These are phyloP conservation scores for Sebastiscus tertius DNA, from an alignment of 2,797 vertebrate genomes.

Conservation along the genomic window DNA sequence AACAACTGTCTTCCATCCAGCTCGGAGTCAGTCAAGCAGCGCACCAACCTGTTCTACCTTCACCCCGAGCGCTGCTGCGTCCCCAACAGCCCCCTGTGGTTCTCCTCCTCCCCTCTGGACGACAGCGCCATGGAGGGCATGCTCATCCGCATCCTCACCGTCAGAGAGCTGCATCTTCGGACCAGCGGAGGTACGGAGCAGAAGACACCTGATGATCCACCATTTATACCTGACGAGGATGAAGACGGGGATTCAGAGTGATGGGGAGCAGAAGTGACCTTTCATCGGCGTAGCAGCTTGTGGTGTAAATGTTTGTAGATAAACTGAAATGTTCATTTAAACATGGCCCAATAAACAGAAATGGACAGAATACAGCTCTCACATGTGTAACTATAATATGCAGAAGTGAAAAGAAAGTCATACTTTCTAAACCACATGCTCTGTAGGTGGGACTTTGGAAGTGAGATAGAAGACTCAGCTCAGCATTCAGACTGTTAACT, in stretches of 20 bases:
- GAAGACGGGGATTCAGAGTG: slow-evolving; percentile 64
- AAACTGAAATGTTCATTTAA: slow-evolving; percentile 20
- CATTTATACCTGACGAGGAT: slow-evolving; percentile 40
- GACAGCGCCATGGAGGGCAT: slow-evolving; percentile 93
- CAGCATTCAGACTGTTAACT: slow-evolving; percentile 7
- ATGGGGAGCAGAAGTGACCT: slow-evolving; percentile 43
- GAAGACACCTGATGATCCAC: slow-evolving; percentile 1
- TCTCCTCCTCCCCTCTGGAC: slow-evolving; percentile 92
- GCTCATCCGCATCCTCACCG: slow-evolving; percentile 94
- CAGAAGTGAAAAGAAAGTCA: neutral
- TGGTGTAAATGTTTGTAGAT: slow-evolving; percentile 51
- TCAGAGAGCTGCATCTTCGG: slow-evolving; percentile 92
- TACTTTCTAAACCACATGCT: neutral
- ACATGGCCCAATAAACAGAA: slow-evolving; percentile 5
- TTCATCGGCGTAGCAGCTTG: slow-evolving; percentile 13
- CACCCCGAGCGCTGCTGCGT: slow-evolving; percentile 96
- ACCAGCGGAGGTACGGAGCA: neutral
- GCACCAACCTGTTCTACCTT: slow-evolving; percentile 95
- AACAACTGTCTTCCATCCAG: slow-evolving; percentile 69
- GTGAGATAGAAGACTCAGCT: neutral
- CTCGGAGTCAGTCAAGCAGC: slow-evolving; percentile 96
- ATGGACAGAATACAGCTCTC: neutral
- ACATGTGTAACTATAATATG: neutral
- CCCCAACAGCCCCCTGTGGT: slow-evolving; percentile 99
- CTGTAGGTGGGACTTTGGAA: neutral